A percentile compares a stretch with the other conserved stretches of the same genome.
Conservation (phyloP, 2,888 invertebrate species). For the Bursaphelenchus okinawaensis region DNA sequence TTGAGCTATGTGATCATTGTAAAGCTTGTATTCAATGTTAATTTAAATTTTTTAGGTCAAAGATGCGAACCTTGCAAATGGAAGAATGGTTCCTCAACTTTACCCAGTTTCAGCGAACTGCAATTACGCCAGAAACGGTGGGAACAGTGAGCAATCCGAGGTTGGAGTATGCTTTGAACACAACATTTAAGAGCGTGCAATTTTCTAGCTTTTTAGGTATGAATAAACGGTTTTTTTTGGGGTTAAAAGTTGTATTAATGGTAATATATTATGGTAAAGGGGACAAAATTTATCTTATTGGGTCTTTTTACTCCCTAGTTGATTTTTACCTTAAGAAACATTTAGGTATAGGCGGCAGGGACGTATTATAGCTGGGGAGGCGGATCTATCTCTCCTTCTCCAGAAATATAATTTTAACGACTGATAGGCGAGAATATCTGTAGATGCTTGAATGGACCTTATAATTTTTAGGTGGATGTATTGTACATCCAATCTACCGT, state of each 20-base stretch:
- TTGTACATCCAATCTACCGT: conserved; percentile 50
- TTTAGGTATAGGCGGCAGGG: no score
- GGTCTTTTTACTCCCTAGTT: no score
- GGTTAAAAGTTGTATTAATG: neutral
- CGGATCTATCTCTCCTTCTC: no score
- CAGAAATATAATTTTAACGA: no score
- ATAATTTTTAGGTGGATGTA: conserved; percentile 39
- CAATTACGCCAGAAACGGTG: conserved; percentile 23
- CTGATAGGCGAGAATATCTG: no score
- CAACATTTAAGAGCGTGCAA: conserved; percentile 44
- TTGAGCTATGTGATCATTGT: no score
- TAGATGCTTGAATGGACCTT: neutral
- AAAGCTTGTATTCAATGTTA: conserved; percentile 4
- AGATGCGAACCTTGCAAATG: conserved; percentile 31
- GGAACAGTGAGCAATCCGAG: conserved; percentile 43
- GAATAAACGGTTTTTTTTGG: conserved; percentile 5
- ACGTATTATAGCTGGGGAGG: no score
- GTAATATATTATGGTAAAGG: no score
- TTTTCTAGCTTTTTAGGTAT: conserved; percentile 44
- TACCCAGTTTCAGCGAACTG: conserved; percentile 23
- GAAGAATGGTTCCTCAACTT: conserved; percentile 41
- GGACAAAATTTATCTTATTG: no score
- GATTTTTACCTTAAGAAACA: no score
- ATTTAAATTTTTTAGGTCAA: conserved; percentile 15
- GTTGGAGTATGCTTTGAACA: conserved; percentile 44